Evolutionary conservation across 2,888 invertebrate species (phyloP), one percentile per base, ranked within the genome.

Genomic region (Blomia tropicalis): DNA sequence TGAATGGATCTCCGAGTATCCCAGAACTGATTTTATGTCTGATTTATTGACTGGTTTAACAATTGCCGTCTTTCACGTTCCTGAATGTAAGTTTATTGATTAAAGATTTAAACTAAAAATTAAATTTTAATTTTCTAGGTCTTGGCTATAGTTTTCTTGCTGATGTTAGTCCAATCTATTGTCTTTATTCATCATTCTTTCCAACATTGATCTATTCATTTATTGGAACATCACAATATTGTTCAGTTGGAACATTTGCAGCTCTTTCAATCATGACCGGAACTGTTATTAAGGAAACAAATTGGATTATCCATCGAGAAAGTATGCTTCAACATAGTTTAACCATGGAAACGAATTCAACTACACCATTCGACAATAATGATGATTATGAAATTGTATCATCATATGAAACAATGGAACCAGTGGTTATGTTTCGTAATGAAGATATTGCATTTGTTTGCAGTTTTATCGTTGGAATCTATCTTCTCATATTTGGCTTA

Each of bases 131-230:
- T 27, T 27, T 2, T 25, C 44, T 29, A 25, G 36, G 36, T 30
- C 67, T 75, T 73, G 75, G 74, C 0, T 76, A 76, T 68, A 73
- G 74, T 25, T 70, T 75, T 69, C 67, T 76, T 66, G 72, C 75
- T 4, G 70, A 70, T 3, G 68, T 75, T 4, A 71, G 73, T 2
- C 75, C 76, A 4, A 71, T 75, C 1, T 72, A 71, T 66, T 75
- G 75, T 5, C 70, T 76, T 5, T 76, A 76, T 66, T 71, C 72
- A 4, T 74, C 75, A 4, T 75, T 76, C 67, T 75, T 75, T 66
- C 75, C 75, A 19, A 72, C 73, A 4, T 67, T 75, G n/a, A 64
- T 75, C 25, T 76, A 76, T 68, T 73, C 75, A 69, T 71, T 75
- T 64, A 69, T 76, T 58, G 75, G 75, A 43, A 72, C 74, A 3